Evolutionary conservation across 2,888 invertebrate genomes (phyloP), one percentile per base, ranked within the genome.

Genomic region (Zaprionus bogoriensis): DNA sequence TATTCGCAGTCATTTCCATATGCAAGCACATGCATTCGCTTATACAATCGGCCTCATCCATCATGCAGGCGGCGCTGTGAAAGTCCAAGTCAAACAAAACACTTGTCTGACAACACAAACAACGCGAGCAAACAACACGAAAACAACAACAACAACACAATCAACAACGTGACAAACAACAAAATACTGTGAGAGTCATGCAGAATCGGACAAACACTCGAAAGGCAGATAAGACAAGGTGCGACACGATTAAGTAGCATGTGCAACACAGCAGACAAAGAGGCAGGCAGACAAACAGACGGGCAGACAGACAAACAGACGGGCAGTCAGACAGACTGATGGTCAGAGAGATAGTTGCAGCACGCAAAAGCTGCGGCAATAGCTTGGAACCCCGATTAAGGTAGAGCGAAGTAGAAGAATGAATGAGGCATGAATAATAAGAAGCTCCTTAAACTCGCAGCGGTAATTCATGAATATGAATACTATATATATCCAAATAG

Each of bases 71-170:
- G 32, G 9, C 17, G 71, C 55, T 66, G 69, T 71, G 69, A 78
- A 67, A 77, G 77, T 80, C 74, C 77, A 69, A 74, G 57, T 28
- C 73, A 66, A 69, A 66, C 62, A 74, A 69, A 67, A 70, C 77
- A 77, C 77, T 80, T 74, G 74, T 59, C 61, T 48, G 55, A 44
- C 58, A 58, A 45, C 44, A 19, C 42, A 67, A 54, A 38, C 54
- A 39, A 39, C 14, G 2, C 25, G 27, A 39, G n/a, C 27, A 60
- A 27, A 46, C 50, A 39, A 7, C 45, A 50, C n/a, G n/a, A 25
- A 30, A 55, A 30, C 19, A 44, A 44, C 25, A 30, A 6, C 23
- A 32, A 25, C 27, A 47, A 36, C 28, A 52, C 53, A 7, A 30
- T 36, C 59, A 64, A 47, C 45, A 64, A 44, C 12, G n/a, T 60